Percentiles rank a stretch among this genome's conserved stretches.
Conservation (phyloP, 2,888 invertebrate species). For the Caenorhabditis sinica region DNA sequence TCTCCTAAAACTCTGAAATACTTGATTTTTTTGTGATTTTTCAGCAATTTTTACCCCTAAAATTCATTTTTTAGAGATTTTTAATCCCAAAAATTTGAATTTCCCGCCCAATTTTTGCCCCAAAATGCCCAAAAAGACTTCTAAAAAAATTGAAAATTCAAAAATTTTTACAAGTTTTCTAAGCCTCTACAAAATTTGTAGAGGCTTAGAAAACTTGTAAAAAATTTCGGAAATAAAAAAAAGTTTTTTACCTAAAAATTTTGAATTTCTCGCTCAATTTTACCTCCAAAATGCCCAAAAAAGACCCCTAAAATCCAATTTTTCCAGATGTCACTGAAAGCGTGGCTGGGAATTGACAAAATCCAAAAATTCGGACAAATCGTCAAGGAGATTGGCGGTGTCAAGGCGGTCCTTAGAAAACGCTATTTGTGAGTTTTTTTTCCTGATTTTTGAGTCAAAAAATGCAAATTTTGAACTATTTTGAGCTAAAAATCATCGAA, state of each 20-base stretch:
- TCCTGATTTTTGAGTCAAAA: no score
- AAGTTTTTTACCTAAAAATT: not conserved
- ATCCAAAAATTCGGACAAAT: constrained; percentile 77
- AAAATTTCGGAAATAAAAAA: no score
- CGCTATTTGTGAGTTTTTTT: constrained; percentile 81
- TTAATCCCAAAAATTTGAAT: constrained; percentile 7
- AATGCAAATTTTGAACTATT: not conserved
- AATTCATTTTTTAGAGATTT: not conserved
- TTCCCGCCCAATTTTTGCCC: not conserved
- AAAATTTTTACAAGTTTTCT: no score
- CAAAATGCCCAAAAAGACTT: no score
- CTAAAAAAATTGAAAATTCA: no score
- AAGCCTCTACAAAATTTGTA: no score
- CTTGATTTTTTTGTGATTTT: not conserved
- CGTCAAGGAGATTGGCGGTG: constrained; percentile 82
- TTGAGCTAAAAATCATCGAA: constrained; percentile 11
- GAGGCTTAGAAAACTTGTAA: no score
- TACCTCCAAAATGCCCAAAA: not conserved
- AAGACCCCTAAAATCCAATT: not conserved
- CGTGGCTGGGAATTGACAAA: constrained; percentile 82
- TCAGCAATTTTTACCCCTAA: not conserved
- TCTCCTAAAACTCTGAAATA: not conserved
- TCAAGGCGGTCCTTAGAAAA: constrained; percentile 79
- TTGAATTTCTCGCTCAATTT: not conserved
- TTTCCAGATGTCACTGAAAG: constrained; percentile 73